Base-by-base conservation (phyloP, 2,888 invertebrate species). In the Geophilus truncorum region DNA sequence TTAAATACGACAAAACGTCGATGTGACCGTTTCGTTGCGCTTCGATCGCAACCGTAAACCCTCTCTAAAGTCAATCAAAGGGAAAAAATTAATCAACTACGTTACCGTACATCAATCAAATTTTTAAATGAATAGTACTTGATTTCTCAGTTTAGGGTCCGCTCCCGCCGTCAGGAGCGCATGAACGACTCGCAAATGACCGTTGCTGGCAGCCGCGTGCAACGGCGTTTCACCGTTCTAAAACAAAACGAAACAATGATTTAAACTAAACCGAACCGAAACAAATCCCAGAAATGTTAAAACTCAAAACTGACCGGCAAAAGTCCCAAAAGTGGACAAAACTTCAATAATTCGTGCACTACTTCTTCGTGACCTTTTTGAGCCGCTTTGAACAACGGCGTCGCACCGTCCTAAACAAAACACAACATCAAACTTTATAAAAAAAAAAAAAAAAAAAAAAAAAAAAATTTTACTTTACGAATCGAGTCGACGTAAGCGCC, bases 301-400 rank as follows among this genome's bases (percentile, higher is more conserved):
- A 78, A 40, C 2, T 40, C 15, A 2, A 9, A 70, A 70, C 90
- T 90, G 88, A 95, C 95, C 84, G 94, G 93, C 85, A 96, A 88
- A 81, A 96, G 85, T 51, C 93, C 94, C 34, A 96, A 89, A 85
- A 92, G 93, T 10, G 97, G 96, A 80, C 92, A 92, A 86, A 92
- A 92, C 85, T 92, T 93, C 81, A 97, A 90, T 83, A 97, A 88
- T 86, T 95, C 94, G 0, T 91, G 91, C 0, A 96, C 93, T 1
- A 97, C 96, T 10, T 93, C 93, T 1, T 92, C 90, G 87, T 96
- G 95, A 0, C 97, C 97, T 89, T 97, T 97, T 88, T 97, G 97
- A 40, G 95, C 92, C 40, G 97, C 96, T 88, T 97, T 97, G 88
- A 97, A 97, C 82, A 97, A 88, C 0, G 97, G 94, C 0, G 96